Percentiles rank a stretch among this genome's conserved stretches.
These are phyloP conservation scores for Drosophila melanosoma DNA, from an alignment of 2,888 invertebrate genomes.

Conservation along the genomic window DNA sequence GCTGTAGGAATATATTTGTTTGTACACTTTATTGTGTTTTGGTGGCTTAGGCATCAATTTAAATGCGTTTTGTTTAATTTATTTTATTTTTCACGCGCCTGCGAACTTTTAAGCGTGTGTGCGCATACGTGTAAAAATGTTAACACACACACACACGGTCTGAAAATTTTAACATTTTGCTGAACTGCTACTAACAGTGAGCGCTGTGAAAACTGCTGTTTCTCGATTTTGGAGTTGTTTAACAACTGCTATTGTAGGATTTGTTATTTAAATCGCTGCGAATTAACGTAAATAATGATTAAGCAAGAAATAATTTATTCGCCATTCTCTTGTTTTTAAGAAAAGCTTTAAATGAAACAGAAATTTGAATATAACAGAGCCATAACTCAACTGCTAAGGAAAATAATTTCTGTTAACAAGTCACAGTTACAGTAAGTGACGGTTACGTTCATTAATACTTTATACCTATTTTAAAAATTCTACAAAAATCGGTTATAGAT, in stretches of 20 bases:
- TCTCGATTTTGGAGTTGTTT: not conserved
- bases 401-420: not conserved
- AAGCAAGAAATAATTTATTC: not conserved
- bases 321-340: not conserved
- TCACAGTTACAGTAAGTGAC: slow-evolving; percentile 26
- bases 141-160: slow-evolving; percentile 35
- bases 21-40: slow-evolving; percentile 70
- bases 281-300: not conserved
- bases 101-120: slow-evolving; percentile 71
- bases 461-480: not conserved
- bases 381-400: not conserved
- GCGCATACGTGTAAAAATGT: slow-evolving; percentile 61
- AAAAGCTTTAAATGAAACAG: not conserved
- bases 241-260: no score
- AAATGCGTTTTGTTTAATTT: slow-evolving; percentile 60
- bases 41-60: slow-evolving; percentile 61
- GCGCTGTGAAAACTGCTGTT: not conserved
- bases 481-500: not conserved
- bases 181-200: slow-evolving; percentile 51
- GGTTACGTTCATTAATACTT: not conserved
- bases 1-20: slow-evolving; percentile 53
- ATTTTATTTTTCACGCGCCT: slow-evolving; percentile 80
- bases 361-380: slow-evolving; percentile 42
- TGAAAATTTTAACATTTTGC: slow-evolving; percentile 47
- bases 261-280: not conserved